Base-by-base conservation (phyloP, 2,797 vertebrate genomes). In the Glossophaga mutica region DNA sequence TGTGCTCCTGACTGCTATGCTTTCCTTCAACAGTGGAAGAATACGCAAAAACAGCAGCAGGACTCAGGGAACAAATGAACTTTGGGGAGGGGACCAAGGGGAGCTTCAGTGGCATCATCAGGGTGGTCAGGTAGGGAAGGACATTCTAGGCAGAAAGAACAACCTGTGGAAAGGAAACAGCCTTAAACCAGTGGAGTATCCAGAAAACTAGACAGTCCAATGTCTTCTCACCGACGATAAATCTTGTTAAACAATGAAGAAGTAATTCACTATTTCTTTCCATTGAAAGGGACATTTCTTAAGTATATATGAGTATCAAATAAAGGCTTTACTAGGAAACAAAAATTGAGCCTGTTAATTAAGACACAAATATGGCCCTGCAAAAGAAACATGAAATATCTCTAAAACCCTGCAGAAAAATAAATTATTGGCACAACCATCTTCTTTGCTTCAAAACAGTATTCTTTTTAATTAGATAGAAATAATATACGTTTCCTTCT, bases 391-490 rank as follows among this genome's bases (percentile, higher is more conserved):
- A 78, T 5, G 11, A 15, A 88, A 74, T 90, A 68, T 87, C 95
- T 87, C 70, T 88, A 89, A 91, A 94, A 77, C 15, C 65, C 65
- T 74, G 37, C 44, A 81, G 55, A 50, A 73, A 73, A 92, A 90
- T 19, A 82, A 71, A 89, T 71, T 3, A 76, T 8, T 81, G 8
- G 37, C 34, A 6, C 67, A 42, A 89, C 18, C 21, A 62, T 5
- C 8, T 93, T 87, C 85, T 93, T 94, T 77, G 32, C 52, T 92
- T 57, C 4, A 94, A 74, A 94, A 88, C 0, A 76, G 52, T 52
- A 73, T n/a, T 77, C 68, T 48, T 87, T 94, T 87, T 46, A 89
- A 87, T 79, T 65, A 92, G 87, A n/a, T 67, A 95, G 70, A 92
- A 94, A 70, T 37, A 79, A 86, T 55, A 81, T 9, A 89, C 3